Evolutionary conservation across 2,113 vertebrate genomes (phyloP).

Genomic region (Neotoma lepida): DNA sequence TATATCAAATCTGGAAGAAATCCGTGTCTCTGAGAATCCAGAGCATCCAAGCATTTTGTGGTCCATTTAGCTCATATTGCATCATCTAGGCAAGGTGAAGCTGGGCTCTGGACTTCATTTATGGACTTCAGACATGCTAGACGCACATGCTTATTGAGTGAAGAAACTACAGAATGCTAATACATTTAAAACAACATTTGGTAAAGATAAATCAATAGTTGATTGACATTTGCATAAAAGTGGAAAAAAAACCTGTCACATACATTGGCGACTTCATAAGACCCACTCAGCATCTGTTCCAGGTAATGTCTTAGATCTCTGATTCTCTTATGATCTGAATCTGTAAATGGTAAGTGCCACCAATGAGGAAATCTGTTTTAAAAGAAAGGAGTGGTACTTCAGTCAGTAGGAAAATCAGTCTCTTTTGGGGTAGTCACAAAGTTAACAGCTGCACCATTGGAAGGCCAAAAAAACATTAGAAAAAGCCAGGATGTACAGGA

Average conservation of each 20-base stretch:
- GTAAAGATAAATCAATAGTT: not conserved
- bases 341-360: conserved; percentile 85
- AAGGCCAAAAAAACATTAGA: not conserved
- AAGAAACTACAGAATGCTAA: not conserved
- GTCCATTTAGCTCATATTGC: not conserved
- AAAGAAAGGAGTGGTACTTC: conserved; percentile 37
- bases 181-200: not conserved
- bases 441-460: not conserved
- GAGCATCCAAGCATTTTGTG: accelerated
- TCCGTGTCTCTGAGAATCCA: not conserved
- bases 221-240: not conserved
- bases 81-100: not conserved
- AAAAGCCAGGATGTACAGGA: not conserved
- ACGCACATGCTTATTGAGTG: not conserved
- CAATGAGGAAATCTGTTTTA: conserved; percentile 89
- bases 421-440: not conserved
- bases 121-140: not conserved
- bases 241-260: conserved; percentile 69
- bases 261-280: conserved; percentile 78
- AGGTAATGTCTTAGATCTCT: conserved; percentile 89
- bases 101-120: not conserved
- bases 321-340: conserved; percentile 84
- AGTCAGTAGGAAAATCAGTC: conserved; percentile 1
- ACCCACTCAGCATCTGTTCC: conserved; percentile 88
- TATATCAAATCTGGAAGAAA: not conserved